A percentile compares a stretch with the other conserved stretches of the same genome.
Evolutionary conservation across 2,888 invertebrate genomes (phyloP).

Genomic region (Ichneumoninae sp.): DNA sequence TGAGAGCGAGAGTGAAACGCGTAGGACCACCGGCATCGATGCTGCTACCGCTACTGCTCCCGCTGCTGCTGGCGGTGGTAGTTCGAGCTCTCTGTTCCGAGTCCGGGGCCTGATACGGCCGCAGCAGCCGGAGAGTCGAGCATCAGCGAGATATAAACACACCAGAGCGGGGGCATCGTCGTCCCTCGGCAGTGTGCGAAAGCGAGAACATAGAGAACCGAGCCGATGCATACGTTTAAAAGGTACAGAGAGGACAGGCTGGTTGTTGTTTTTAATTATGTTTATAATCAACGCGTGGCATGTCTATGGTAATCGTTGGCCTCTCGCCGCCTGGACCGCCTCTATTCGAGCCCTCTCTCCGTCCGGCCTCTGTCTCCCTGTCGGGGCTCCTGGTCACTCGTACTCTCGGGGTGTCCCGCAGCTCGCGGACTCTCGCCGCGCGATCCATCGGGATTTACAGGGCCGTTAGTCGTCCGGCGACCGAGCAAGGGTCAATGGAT

Average conservation of each 20-base stretch:
- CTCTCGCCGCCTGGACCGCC: slow-evolving; percentile 66
- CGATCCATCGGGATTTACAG: slow-evolving; percentile 63
- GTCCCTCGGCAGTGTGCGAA: slow-evolving; percentile 6
- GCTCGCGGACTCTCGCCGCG: slow-evolving; percentile 53
- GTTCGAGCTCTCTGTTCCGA: slow-evolving; percentile 62
- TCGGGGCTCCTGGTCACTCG: slow-evolving; percentile 22
- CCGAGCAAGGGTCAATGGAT: slow-evolving; percentile 31
- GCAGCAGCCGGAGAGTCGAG: slow-evolving; percentile 58
- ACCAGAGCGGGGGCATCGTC: slow-evolving; percentile 10
- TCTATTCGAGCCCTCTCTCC: slow-evolving; percentile 72
- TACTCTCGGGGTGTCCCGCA: slow-evolving; percentile 53
- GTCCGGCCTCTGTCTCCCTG: slow-evolving; percentile 65
- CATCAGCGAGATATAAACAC: slow-evolving; percentile 57
- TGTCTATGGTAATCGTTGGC: slow-evolving; percentile 81
- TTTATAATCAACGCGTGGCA: slow-evolving; percentile 83
- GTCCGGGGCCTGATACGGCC: slow-evolving; percentile 68
- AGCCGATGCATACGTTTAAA: slow-evolving; percentile 79
- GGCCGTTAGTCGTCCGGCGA: slow-evolving; percentile 57
- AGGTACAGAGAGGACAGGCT: slow-evolving; percentile 67
- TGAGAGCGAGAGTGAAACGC: slow-evolving; percentile 72
- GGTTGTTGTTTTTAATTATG: slow-evolving; percentile 84
- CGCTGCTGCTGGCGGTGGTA: slow-evolving; percentile 26
- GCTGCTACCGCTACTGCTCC: slow-evolving; percentile 62
- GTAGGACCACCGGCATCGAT: slow-evolving; percentile 83
- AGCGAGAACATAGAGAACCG: slow-evolving; percentile 44